phyloP scores from a whole-genome alignment of 2,797 vertebrate species.

The Parauchenoglanis ngamensis region DNA sequence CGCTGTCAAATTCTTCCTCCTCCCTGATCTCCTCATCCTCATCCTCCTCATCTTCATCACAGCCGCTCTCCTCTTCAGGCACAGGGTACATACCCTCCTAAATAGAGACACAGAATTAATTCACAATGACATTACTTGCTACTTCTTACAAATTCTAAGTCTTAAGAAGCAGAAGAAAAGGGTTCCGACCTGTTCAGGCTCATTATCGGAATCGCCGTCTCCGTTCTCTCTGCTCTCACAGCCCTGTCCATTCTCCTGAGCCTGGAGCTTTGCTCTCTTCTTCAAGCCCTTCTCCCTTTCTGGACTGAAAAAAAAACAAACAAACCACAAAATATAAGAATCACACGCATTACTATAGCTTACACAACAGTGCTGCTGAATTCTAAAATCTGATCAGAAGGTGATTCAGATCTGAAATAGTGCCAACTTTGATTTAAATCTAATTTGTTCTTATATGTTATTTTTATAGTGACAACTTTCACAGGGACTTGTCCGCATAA shows the following conservation, averaged over 20 bases:
- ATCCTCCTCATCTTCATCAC: conserved; percentile 90
- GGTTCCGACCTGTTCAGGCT: conserved; percentile 77
- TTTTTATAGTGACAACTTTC: neutral
- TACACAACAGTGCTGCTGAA: neutral
- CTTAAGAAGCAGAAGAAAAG: neutral
- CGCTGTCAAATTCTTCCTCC: conserved; percentile 85
- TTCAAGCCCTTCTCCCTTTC: conserved; percentile 90
- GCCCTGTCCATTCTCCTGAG: conserved; percentile 75
- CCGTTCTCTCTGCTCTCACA: conserved; percentile 79
- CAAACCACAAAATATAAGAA: neutral
- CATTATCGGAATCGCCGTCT: conserved; percentile 88
- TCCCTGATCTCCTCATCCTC: conserved; percentile 82
- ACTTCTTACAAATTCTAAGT: neutral
- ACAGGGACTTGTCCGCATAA: neutral
- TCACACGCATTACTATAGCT: neutral
- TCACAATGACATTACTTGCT: neutral
- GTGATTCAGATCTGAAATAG: neutral
- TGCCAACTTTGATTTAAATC: neutral
- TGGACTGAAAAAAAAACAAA: conserved; percentile 71
- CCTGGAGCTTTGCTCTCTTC: conserved; percentile 85
- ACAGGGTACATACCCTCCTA: conserved; percentile 77
- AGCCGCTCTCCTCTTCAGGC: conserved; percentile 92
- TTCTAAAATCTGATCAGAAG: neutral
- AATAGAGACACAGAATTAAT: conserved; percentile 28
- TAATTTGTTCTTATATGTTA: neutral